Evolutionary conservation across 1,140 invertebrate species (phyloP).

Genomic region (Drosophila nannoptera): DNA sequence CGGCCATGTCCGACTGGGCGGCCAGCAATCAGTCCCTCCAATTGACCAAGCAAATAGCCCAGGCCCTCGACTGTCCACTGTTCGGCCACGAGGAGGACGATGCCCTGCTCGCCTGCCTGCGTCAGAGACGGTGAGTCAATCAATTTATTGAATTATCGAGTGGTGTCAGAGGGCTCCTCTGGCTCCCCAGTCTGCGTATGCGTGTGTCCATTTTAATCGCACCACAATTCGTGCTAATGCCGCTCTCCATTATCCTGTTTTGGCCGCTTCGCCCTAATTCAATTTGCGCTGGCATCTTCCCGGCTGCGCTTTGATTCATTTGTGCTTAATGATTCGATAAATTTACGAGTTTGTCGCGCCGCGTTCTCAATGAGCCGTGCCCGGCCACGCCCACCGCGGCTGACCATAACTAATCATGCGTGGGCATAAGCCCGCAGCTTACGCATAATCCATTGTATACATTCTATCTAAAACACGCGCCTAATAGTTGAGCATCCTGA

Average conservation of each 20-base stretch:
- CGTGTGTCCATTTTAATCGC: slow-evolving; percentile 38
- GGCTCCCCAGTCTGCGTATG: background rate
- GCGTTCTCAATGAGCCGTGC: slow-evolving; percentile 58
- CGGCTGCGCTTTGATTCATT: slow-evolving; percentile 41
- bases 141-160: slow-evolving; percentile 66
- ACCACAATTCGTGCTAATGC: slow-evolving; percentile 46
- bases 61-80: slow-evolving; percentile 88
- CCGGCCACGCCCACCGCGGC: background rate
- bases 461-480: slow-evolving; percentile 25
- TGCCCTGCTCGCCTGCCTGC: slow-evolving; percentile 82
- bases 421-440: slow-evolving; percentile 34
- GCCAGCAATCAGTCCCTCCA: slow-evolving; percentile 89
- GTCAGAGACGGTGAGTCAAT: slow-evolving; percentile 80
- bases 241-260: slow-evolving; percentile 14
- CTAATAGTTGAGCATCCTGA: slow-evolving; percentile 14
- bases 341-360: slow-evolving; percentile 55
- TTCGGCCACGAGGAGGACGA: slow-evolving; percentile 80
- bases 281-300: slow-evolving; percentile 47
- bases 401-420: slow-evolving; percentile 62
- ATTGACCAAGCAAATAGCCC: slow-evolving; percentile 89
- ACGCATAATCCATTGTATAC: slow-evolving; percentile 50
- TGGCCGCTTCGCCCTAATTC: slow-evolving; percentile 26
- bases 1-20: slow-evolving; percentile 93
- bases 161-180: slow-evolving; percentile 63
- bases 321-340: slow-evolving; percentile 70